A percentile compares a stretch with the other conserved stretches of the same genome.
These are phyloP conservation scores for Clupea harengus DNA, from an alignment of 2,113 vertebrate genomes.

Conservation along the genomic window DNA sequence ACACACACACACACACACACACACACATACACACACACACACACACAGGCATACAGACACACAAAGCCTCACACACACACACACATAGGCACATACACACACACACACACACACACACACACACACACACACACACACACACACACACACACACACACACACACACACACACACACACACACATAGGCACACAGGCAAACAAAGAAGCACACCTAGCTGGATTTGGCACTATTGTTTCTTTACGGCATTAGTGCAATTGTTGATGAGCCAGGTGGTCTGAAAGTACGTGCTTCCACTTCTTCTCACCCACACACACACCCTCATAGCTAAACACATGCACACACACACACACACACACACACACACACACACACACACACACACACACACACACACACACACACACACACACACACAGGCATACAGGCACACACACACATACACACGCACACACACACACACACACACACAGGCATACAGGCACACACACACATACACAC, in stretches of 20 bases:
- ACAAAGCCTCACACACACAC: too few species aligned
- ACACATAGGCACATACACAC: too few species aligned
- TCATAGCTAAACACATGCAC: too few species aligned
- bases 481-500: not conserved
- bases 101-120: too few species aligned
- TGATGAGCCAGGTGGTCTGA: conserved; percentile 96
- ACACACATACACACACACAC: too few species aligned
- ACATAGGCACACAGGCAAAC: not conserved
- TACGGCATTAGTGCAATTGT: conserved; percentile 90
- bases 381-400: not conserved
- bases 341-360: too few species aligned
- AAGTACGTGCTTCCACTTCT: conserved; percentile 80
- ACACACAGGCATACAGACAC: too few species aligned
- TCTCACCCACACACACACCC: not conserved
- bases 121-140: conserved; percentile 1
- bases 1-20: too few species aligned
- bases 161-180: not conserved
- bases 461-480: not conserved
- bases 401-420: not conserved
- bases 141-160: not conserved
- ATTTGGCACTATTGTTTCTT: conserved; percentile 59
- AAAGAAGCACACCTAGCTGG: not conserved
- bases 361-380: not conserved
- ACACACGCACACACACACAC: too few species aligned
- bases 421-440: too few species aligned